Evolutionary conservation across 2,888 invertebrate genomes (phyloP).

Genomic region (Synergus itoensis): DNA sequence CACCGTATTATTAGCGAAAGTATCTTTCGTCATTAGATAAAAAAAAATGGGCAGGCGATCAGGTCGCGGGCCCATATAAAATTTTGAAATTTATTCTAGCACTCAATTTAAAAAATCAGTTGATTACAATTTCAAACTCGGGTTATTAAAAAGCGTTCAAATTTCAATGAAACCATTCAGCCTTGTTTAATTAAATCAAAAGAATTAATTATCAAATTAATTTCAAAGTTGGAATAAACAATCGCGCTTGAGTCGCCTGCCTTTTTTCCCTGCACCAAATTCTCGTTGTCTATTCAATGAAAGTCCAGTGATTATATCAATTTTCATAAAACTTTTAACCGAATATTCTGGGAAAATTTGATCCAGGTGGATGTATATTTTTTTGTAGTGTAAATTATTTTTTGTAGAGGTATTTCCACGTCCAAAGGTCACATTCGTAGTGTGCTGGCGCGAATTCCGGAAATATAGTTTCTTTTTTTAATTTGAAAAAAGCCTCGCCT

Average conservation of each 20-base stretch:
- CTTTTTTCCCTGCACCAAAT: background rate
- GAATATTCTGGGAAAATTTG: slow-evolving; percentile 16
- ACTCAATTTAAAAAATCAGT: background rate
- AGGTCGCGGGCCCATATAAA: background rate
- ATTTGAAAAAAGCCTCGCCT: background rate
- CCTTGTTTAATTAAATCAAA: background rate
- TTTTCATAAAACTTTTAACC: background rate
- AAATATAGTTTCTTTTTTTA: background rate
- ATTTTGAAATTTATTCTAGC: background rate
- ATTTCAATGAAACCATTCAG: too few species aligned
- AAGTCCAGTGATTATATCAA: background rate
- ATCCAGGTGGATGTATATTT: slow-evolving; percentile 14
- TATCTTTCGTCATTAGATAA: slow-evolving; percentile 1
- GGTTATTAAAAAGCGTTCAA: background rate
- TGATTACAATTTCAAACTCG: background rate
- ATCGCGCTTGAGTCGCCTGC: background rate
- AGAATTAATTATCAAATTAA: background rate
- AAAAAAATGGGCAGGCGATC: slow-evolving; percentile 8
- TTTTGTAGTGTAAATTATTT: slow-evolving; percentile 25
- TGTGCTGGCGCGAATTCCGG: slow-evolving; percentile 11
- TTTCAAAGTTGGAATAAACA: background rate
- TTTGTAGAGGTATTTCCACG: slow-evolving; percentile 18
- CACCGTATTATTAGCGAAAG: slow-evolving; percentile 57
- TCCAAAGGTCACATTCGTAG: slow-evolving; percentile 17
- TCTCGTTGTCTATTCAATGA: background rate